Evolutionary conservation across 2,797 vertebrate species (phyloP).

Genomic region (Epinephelus malabaricus): DNA sequence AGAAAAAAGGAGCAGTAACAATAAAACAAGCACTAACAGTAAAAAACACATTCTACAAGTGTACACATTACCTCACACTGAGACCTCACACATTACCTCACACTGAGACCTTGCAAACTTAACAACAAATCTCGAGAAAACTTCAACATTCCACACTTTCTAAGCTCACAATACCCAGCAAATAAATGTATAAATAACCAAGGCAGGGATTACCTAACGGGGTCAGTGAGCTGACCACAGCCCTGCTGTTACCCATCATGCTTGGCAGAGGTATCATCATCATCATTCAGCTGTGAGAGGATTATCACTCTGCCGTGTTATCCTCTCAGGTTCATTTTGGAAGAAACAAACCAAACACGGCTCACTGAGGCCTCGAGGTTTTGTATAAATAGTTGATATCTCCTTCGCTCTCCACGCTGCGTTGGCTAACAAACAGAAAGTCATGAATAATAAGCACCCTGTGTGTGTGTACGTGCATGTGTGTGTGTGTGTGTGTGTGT

Average conservation of each 20-base stretch:
- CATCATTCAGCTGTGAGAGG: slow-evolving; percentile 36
- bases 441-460: slow-evolving; percentile 66
- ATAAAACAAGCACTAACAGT: no score
- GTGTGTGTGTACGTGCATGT: slow-evolving; percentile 28
- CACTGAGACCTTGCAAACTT: neutral
- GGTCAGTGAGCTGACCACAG: slow-evolving; percentile 34
- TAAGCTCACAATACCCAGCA: neutral
- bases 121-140: neutral
- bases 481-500: slow-evolving; percentile 19
- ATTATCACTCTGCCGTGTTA: slow-evolving; percentile 47
- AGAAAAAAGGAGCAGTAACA: no score
- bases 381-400: slow-evolving; percentile 43
- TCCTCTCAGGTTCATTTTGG: slow-evolving; percentile 48
- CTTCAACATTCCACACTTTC: slow-evolving; percentile 2
- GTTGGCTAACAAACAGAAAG: slow-evolving; percentile 52
- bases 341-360: slow-evolving; percentile 48
- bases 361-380: slow-evolving; percentile 35
- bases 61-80: neutral
- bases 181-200: neutral
- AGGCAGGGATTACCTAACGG: slow-evolving; percentile 36
- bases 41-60: neutral
- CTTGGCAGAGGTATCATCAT: slow-evolving; percentile 46
- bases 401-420: slow-evolving; percentile 25
- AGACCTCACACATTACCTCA: neutral
- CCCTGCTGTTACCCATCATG: slow-evolving; percentile 55